A percentile compares a stretch with the other conserved stretches of the same genome.
phyloP scores from a whole-genome alignment of 2,888 invertebrate species.

The Synanthedon andrenaeformis region DNA sequence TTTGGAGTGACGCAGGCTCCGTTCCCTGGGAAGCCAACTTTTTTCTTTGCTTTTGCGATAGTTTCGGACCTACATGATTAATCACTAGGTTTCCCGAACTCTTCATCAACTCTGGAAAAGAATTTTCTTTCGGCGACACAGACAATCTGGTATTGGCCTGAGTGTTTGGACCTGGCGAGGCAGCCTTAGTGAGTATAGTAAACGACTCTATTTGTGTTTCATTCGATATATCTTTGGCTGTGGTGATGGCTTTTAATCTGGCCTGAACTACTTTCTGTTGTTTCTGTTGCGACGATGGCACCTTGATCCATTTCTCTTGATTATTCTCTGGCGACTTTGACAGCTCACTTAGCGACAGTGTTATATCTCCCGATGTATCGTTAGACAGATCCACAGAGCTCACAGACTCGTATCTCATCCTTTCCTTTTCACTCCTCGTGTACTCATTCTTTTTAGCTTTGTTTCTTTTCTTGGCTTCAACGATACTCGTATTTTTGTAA shows the following conservation, averaged over 20 bases:
- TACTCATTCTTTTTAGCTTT: constrained; percentile 54
- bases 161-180: constrained; percentile 14
- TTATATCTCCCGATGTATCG: constrained; percentile 48
- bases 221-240: constrained; percentile 48
- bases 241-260: constrained; percentile 51
- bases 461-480: constrained; percentile 51
- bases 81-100: constrained; percentile 44
- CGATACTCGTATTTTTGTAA: constrained; percentile 47
- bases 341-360: constrained; percentile 38
- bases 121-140: constrained; percentile 40
- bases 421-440: constrained; percentile 55
- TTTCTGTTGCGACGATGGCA: constrained; percentile 49
- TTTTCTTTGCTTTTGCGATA: constrained; percentile 76
- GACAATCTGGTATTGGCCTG: constrained; percentile 31
- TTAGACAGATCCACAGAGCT: constrained; percentile 54
- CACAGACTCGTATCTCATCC: constrained; percentile 49
- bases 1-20: constrained; percentile 25
- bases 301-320: constrained; percentile 59
- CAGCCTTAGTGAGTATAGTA: constrained; percentile 42
- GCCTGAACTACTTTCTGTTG: constrained; percentile 63
- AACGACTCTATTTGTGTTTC: constrained; percentile 45
- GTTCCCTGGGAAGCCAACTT: constrained; percentile 64
- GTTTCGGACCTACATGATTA: constrained; percentile 60
- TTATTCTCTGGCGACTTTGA: constrained; percentile 31
- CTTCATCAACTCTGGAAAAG: constrained; percentile 27